Conservation (phyloP, 2,888 invertebrate genomes). For the Chymomyza caudatula region DNA sequence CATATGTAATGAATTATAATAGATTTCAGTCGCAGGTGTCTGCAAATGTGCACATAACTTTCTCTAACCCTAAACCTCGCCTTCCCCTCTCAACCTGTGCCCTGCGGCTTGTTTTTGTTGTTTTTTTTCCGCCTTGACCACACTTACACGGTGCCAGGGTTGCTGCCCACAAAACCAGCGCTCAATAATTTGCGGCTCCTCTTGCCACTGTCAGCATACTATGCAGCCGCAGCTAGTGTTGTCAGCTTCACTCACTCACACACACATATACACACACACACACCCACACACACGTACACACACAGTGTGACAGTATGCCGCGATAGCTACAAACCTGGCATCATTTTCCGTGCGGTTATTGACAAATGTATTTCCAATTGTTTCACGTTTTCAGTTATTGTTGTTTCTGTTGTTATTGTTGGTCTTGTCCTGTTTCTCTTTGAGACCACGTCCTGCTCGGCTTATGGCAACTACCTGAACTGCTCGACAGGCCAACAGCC, state of each 20-base stretch:
- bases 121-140: constrained; percentile 34
- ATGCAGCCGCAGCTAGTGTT: constrained; percentile 2
- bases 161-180: constrained; percentile 1
- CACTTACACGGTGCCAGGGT: constrained; percentile 45
- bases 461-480: not conserved
- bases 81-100: not conserved
- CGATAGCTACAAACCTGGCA: constrained; percentile 19
- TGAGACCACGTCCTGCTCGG: not conserved
- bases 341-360: constrained; percentile 61
- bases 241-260: too few relatives aligned
- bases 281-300: too few relatives aligned
- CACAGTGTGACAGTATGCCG: not conserved
- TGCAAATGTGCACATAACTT: not conserved
- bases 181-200: not conserved
- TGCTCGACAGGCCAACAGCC: too few relatives aligned
- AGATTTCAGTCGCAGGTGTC: constrained; percentile 58
- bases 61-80: not conserved
- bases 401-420: not conserved
- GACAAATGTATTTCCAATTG: constrained; percentile 70
- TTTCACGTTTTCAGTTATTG: constrained; percentile 25
- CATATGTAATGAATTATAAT: constrained; percentile 59
- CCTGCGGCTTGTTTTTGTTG: not conserved
- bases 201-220: not conserved
- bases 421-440: not conserved
- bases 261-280: too few relatives aligned